A percentile compares a stretch with the other conserved stretches of the same genome.
Conservation (phyloP, 2,113 vertebrate species). For the Amazona guildingii region DNA sequence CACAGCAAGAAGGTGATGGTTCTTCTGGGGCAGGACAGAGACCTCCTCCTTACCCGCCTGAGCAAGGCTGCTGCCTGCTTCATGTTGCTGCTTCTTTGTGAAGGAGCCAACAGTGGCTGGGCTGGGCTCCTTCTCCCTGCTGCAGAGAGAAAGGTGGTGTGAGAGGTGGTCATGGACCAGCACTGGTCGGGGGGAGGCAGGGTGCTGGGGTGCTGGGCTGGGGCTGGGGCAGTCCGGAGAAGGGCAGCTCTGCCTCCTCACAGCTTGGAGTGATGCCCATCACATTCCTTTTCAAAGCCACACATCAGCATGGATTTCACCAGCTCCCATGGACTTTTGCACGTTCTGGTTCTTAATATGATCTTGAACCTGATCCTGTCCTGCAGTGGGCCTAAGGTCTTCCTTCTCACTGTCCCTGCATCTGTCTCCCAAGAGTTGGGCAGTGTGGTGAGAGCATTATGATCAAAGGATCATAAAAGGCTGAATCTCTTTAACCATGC, state of each 20-base stretch:
- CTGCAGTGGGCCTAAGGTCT: neutral
- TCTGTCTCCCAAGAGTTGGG: neutral
- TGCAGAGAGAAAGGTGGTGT: neutral
- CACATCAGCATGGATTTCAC: neutral
- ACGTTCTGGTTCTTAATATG: neutral
- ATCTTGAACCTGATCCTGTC: neutral
- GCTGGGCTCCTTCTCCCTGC: neutral
- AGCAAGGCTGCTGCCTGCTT: neutral
- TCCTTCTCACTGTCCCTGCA: neutral
- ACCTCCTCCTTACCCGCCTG: neutral
- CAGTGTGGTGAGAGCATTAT: neutral
- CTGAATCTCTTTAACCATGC: neutral
- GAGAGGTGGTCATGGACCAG: neutral
- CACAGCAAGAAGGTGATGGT: neutral
- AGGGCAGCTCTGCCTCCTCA: neutral
- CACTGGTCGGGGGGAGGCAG: neutral
- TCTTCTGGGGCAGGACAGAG: neutral
- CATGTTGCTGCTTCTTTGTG: conserved; percentile 32
- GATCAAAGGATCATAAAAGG: neutral
- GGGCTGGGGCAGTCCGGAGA: neutral
- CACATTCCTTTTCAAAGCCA: neutral
- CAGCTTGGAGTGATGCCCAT: too few species aligned
- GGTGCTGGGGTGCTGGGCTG: neutral
- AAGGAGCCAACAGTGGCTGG: neutral
- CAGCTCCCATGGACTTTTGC: neutral